phyloP scores from a whole-genome alignment of 2,797 vertebrate genomes.

The Trachops cirrhosus region DNA sequence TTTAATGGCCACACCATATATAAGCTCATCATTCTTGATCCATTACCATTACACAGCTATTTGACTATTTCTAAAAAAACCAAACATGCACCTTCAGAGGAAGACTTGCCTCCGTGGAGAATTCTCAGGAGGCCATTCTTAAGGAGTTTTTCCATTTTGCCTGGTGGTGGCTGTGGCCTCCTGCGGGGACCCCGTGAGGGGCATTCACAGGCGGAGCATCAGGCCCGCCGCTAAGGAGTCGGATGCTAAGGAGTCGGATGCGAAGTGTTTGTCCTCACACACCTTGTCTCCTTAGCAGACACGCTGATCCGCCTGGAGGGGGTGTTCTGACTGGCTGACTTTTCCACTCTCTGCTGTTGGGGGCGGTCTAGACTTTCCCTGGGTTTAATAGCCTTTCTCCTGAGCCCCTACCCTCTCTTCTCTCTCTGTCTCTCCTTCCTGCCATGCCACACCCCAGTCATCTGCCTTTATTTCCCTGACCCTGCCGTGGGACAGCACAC shows the following conservation, averaged over 20 bases:
- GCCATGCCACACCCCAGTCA: too few relatives aligned
- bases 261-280: background rate
- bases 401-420: background rate
- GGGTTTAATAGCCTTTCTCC: background rate
- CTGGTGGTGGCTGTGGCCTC: background rate
- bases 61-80: background rate
- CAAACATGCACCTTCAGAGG: background rate
- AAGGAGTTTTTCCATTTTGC: background rate
- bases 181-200: background rate
- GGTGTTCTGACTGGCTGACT: background rate
- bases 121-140: background rate
- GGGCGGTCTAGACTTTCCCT: background rate
- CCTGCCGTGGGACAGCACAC: background rate
- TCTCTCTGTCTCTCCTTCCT: background rate
- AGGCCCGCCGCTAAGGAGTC: background rate
- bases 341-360: background rate
- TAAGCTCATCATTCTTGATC: background rate
- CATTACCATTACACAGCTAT: background rate
- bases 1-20: background rate
- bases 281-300: background rate
- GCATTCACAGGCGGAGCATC: background rate
- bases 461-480: background rate
- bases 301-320: background rate
- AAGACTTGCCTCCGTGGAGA: background rate
- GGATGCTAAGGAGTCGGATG: background rate